These are phyloP conservation scores for Vombatus ursinus DNA, from an alignment of 2,113 vertebrate genomes.

Conservation along the genomic window DNA sequence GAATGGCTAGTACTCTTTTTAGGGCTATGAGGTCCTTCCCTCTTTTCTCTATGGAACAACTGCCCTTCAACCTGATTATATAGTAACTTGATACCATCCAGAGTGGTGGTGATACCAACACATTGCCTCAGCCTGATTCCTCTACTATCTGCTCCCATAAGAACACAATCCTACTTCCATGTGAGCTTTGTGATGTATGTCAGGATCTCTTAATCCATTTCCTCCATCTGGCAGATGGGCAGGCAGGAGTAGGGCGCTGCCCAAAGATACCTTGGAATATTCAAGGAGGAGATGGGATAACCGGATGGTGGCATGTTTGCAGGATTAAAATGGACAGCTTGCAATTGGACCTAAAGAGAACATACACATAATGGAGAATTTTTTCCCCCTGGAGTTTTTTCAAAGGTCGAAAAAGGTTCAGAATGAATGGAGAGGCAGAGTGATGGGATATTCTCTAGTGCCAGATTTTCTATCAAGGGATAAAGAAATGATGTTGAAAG, in stretches of 20 bases:
- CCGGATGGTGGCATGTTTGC: neutral
- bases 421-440: neutral
- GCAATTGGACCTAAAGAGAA: neutral
- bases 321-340: neutral
- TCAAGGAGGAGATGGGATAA: neutral
- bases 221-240: neutral
- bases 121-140: neutral
- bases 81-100: neutral
- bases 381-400: neutral
- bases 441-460: neutral
- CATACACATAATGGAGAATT: neutral
- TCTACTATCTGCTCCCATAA: neutral
- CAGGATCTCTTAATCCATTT: neutral
- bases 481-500: constrained; percentile 2
- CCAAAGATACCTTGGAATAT: neutral
- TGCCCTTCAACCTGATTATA: neutral
- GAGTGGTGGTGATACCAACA: neutral
- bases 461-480: neutral
- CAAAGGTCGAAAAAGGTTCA: neutral
- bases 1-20: neutral
- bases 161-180: neutral
- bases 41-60: neutral
- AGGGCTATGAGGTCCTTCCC: neutral
- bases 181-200: neutral
- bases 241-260: neutral